Base-by-base conservation (phyloP, 2,113 vertebrate genomes). In the Ciconia boyciana region DNA sequence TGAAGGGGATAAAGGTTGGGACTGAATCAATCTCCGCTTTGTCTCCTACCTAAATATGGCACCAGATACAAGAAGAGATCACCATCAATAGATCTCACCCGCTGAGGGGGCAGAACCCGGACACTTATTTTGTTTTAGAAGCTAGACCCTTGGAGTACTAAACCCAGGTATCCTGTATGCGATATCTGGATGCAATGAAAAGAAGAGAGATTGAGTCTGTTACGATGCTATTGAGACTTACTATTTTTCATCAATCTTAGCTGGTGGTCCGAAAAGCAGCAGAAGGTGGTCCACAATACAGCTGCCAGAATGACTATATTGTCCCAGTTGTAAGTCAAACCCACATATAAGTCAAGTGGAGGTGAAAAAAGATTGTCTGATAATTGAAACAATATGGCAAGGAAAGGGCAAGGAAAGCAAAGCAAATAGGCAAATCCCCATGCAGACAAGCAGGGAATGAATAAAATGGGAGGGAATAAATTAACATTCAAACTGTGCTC, bases 21-120 rank as follows among this genome's bases (percentile, higher is more conserved):
- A 94, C 97, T 98, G 97, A 96, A 98, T 98, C 98, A 98, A 98
- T 98, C 96, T 91, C 92, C 39, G 61, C 94, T 98, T 98, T 98
- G 95, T 97, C 91, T 96, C 94, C 71, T 51, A 60, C 93, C 87
- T 94, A 78, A 95, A 95, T 77, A 65, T 43, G 57, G 86, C 92
- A 92, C 77, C 87, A 61, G 60, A 92, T 52, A 89, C 85, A 81
- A 91, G 83, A 87, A 44, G 85, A 91, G 86, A 72, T 83, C 39
- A 78, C 62, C 65, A 25, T 44, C 71, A 16, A 28, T 5, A 65
- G 22, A 49, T 58, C 51, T 48, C 51, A 49, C 93, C 84, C 13
- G 2, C 87, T 54, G 94, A 93, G 96, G 49, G 91, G 93, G 87
- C 91, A 96, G 75, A 85, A 85, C 90, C 84, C 1, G 2, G 70